A percentile compares a stretch with the other conserved stretches of the same genome.
phyloP scores from a whole-genome alignment of 1,140 invertebrate genomes.

The Pomacea maculata region DNA sequence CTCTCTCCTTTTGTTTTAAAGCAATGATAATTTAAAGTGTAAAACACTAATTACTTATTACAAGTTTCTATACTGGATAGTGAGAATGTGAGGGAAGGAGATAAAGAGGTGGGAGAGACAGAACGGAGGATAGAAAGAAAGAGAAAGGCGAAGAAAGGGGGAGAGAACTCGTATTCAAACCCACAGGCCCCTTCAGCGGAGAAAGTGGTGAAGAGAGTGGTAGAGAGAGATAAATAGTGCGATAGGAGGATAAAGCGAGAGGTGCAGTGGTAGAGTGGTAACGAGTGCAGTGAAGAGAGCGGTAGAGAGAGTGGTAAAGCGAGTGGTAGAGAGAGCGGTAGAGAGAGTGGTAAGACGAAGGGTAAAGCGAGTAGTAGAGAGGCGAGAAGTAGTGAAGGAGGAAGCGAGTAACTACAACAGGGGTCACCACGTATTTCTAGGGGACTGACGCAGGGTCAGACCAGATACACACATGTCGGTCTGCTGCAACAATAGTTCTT shows the following conservation, averaged over 20 bases:
- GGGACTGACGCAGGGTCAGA: too few species aligned
- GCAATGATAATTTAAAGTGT: too few species aligned
- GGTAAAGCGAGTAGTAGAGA: neutral
- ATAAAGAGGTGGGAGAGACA: neutral
- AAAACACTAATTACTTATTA: too few species aligned
- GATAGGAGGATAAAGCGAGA: neutral
- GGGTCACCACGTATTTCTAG: too few species aligned
- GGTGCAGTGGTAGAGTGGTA: neutral
- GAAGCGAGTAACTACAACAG: too few species aligned
- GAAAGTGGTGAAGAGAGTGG: neutral
- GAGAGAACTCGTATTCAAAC: neutral
- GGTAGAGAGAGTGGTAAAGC: neutral
- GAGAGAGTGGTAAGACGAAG: too few species aligned
- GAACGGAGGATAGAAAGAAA: neutral
- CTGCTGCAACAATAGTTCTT: too few species aligned
- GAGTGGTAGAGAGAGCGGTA: neutral
- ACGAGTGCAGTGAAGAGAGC: neutral
- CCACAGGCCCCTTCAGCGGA: neutral
- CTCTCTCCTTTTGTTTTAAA: too few species aligned
- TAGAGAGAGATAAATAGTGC: constrained; percentile 1
- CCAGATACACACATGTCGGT: too few species aligned
- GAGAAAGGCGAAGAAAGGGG: neutral
- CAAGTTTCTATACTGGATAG: too few species aligned
- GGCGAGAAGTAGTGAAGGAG: neutral
- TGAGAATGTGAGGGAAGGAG: neutral